Evolutionary conservation across 2,113 vertebrate genomes (phyloP), one percentile per base, ranked within the genome.

Genomic region (Sebastes schlegelii): DNA sequence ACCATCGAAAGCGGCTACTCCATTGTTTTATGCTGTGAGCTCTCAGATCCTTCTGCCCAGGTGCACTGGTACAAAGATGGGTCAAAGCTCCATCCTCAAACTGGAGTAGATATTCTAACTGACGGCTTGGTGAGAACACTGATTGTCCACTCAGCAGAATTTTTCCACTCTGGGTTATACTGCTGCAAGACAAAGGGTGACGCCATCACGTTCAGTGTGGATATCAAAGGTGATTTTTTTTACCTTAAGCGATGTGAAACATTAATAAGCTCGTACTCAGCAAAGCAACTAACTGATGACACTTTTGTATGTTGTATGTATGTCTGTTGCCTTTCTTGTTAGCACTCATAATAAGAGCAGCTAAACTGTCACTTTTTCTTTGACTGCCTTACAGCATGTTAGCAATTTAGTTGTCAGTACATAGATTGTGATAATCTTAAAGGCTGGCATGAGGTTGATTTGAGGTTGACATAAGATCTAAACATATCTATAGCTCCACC

Each of bases 31-130:
- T 89, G 92, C 69, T 96, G 95, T 86, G 94, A 95, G 92, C 86
- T 96, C 58, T 96, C 96, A 89, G 94, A 96, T 13, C 92, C 91
- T 4, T 85, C 87, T 61, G 95, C 91, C 66, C 91, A 94, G 79
- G 95, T 96, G 77, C 82, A 92, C 85, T 96, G 96, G 95, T 94
- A 90, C 90, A 96, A 96, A 91, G 95, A 96, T 73, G 96, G 94
- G 13, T 85, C 88, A 79, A 94, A 95, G 81, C 89, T 96, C 64
- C 91, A 87, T 12, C 86, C 89, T 72, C 92, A 95, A 68, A 90
- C 77, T 81, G 94, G 90, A 84, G 65, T 95, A 87, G 92, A 94
- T 66, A 88, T 95, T 78, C 77, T 93, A 73, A 86, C 89, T 9
- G 76, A 95, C 3, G 93, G 90, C 78, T 85, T 83, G 61, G 77